A percentile compares a stretch with the other conserved stretches of the same genome.
These are phyloP conservation scores for Drosophila ohnishii DNA, from an alignment of 1,140 invertebrate species.

Conservation along the genomic window DNA sequence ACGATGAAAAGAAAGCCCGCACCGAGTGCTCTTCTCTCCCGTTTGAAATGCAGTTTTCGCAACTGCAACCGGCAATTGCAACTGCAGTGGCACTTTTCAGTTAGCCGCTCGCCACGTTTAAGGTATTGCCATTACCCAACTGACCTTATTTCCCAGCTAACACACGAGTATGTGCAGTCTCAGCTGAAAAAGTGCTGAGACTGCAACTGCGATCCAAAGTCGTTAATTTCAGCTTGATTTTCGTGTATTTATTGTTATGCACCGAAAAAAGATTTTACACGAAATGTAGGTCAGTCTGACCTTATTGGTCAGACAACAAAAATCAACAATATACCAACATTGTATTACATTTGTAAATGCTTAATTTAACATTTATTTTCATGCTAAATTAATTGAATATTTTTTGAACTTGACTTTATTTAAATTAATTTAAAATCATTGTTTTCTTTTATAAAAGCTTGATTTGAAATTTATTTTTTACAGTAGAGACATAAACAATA, in stretches of 20 bases:
- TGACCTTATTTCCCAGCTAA: constrained; percentile 66
- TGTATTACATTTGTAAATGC: neutral
- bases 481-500: neutral
- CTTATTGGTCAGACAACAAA: constrained; percentile 10
- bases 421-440: neutral
- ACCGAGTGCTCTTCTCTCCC: neutral
- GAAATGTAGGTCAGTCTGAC: constrained; percentile 16
- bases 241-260: constrained; percentile 37
- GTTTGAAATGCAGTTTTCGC: constrained; percentile 31
- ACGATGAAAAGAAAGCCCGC: constrained; percentile 59
- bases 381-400: neutral
- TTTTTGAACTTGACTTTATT: neutral
- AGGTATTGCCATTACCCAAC: constrained; percentile 70
- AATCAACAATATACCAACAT: neutral
- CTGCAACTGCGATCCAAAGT: constrained; percentile 15
- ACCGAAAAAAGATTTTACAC: constrained; percentile 7
- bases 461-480: neutral
- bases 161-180: constrained; percentile 25
- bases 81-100: constrained; percentile 52
- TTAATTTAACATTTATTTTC: neutral
- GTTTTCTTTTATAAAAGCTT: neutral
- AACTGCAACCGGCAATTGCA: constrained; percentile 30
- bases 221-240: constrained; percentile 19
- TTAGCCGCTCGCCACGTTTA: constrained; percentile 62
- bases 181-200: constrained; percentile 29